Evolutionary conservation across 2,113 vertebrate genomes (phyloP).

Genomic region (Mesocricetus auratus): DNA sequence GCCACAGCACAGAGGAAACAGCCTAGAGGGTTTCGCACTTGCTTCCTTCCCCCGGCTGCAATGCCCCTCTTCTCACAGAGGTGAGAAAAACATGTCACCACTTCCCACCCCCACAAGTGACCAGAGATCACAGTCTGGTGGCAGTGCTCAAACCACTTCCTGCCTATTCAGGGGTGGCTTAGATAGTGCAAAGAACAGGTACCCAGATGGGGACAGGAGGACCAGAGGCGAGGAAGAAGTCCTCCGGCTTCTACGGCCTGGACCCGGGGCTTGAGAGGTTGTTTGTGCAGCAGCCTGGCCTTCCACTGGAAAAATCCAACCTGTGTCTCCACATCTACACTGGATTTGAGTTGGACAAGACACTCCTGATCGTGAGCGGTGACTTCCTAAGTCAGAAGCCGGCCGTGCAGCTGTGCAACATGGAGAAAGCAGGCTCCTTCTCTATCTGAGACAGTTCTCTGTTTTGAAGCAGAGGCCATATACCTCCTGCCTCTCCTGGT

Average conservation of each 20-base stretch:
- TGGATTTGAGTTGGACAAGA: background rate
- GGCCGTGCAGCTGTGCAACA: background rate
- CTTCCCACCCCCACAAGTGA: constrained; percentile 59
- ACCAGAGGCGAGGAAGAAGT: background rate
- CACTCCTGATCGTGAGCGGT: background rate
- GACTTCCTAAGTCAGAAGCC: background rate
- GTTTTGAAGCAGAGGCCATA: background rate
- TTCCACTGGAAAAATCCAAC: background rate
- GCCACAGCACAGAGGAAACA: background rate
- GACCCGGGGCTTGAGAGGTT: background rate
- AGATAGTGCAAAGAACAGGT: background rate
- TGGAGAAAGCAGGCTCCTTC: background rate
- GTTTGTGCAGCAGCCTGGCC: background rate
- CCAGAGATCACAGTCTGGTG: constrained; percentile 46
- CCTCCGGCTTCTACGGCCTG: background rate
- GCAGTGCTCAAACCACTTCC: constrained; percentile 69
- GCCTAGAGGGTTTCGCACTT: constrained; percentile 58
- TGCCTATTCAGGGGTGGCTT: background rate
- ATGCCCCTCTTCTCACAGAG: background rate
- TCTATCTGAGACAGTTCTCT: background rate
- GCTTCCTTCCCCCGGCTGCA: background rate
- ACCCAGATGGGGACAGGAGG: background rate
- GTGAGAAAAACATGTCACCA: constrained; percentile 73
- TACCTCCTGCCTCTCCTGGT: background rate
- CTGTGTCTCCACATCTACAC: background rate